These are phyloP conservation scores for Aleiodes testaceus DNA, from an alignment of 2,888 invertebrate genomes.

Conservation along the genomic window DNA sequence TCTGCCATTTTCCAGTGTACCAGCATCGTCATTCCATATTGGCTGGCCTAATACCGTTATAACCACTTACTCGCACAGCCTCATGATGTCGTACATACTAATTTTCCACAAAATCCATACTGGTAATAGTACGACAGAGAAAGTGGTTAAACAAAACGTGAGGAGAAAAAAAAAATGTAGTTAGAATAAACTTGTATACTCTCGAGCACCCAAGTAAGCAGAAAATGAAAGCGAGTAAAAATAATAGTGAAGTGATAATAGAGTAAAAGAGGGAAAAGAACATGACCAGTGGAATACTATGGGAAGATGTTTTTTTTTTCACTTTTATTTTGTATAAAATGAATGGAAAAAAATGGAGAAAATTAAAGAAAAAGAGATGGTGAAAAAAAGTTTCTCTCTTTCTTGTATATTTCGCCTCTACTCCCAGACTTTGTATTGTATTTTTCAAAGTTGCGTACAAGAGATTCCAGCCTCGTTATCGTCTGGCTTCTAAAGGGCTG, in stretches of 20 bases:
- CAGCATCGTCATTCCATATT: slow-evolving; percentile 36
- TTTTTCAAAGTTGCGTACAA: slow-evolving; percentile 53
- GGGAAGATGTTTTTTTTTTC: slow-evolving; percentile 61
- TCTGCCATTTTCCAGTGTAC: slow-evolving; percentile 9
- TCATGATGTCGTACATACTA: slow-evolving; percentile 35
- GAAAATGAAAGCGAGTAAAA: slow-evolving; percentile 41
- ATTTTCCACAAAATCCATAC: slow-evolving; percentile 30
- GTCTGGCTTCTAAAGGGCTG: slow-evolving; percentile 36
- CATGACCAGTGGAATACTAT: slow-evolving; percentile 42
- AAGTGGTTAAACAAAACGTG: slow-evolving; percentile 23
- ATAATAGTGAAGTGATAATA: slow-evolving; percentile 37
- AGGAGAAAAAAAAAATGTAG: slow-evolving; percentile 6
- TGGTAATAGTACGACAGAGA: slow-evolving; percentile 2
- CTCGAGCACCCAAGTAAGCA: slow-evolving; percentile 11
- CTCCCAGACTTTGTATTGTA: slow-evolving; percentile 48
- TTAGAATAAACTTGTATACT: background rate
- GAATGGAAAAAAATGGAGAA: background rate
- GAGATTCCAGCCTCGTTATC: slow-evolving; percentile 60
- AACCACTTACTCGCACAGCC: slow-evolving; percentile 30
- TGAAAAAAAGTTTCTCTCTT: background rate
- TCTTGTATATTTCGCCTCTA: slow-evolving; percentile 7
- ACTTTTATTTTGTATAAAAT: slow-evolving; percentile 51
- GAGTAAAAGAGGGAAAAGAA: slow-evolving; percentile 45
- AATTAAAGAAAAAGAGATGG: too few relatives aligned
- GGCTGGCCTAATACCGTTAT: slow-evolving; percentile 36